Base-by-base conservation (phyloP, 30 jellyfish, hydroid and myxozoan genomes). In the Clytia hemisphaerica region DNA sequence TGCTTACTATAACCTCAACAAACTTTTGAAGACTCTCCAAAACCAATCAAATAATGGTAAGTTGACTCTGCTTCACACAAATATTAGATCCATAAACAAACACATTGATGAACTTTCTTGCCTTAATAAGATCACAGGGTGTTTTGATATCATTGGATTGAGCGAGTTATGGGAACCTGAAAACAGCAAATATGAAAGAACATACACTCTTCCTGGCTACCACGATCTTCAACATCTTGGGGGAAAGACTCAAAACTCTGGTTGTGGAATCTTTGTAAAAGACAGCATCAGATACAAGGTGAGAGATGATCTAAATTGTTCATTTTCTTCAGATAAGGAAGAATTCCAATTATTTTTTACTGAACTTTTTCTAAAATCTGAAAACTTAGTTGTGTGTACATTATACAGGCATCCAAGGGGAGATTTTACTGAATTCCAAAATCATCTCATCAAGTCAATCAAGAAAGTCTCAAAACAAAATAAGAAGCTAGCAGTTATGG, bases 211-310 rank as follows among this genome's bases (percentile, higher is more conserved):
- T 45, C 37, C n/a, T 68, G 70, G 70, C 5, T 68, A 68, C 33
- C 18, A n/a, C n/a, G n/a, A 5, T 45, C 35, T 44, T 26, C 50
- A 21, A 31, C 18, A 42, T 35, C 16, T 69, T 37, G 22, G 19
- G 21, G 53, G 53, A 30, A 33, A 6, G 28, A 71, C 64, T 71
- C 83, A 71, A 33, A 71, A 71, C 57, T 73, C 76, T 27, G 76
- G 76, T 57, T 58, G 58, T 21, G 77, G 85, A 9, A 42, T 73
- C 21, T 71, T 31, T 73, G 77, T 60, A 14, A 73, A 73, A 62
- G 16, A 58, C 32, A 40, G 70, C 24, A 27, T 71, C 30, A 27
- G 36, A 16, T 59, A 76, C 28, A 73, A 19, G 9, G 22, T 57
- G 14, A 38, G 85, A 40, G 73, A 19, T 57, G 68, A 57, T 57